Conservation (phyloP, 2,797 vertebrate species). For the Spinibarbus caldwelli region DNA sequence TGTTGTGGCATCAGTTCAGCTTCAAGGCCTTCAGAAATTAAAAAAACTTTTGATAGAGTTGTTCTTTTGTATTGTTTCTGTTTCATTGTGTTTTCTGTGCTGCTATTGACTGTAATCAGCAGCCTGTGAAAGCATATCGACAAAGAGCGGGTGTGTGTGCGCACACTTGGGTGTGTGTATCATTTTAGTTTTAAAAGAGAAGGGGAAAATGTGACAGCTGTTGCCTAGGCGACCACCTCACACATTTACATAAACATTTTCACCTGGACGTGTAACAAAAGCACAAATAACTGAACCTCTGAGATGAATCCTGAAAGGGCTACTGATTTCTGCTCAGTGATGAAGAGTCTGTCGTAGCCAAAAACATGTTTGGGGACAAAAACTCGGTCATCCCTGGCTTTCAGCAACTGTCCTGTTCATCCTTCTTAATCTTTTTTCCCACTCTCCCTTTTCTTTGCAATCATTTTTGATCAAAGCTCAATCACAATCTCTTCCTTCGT, state of each 20-base stretch:
- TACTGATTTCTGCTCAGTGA: not conserved
- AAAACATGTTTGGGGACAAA: not conserved
- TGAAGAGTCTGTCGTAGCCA: not conserved
- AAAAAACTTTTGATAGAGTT: not conserved
- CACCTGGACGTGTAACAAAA: slow-evolving; percentile 13
- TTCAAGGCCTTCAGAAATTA: not conserved
- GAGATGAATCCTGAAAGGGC: not conserved
- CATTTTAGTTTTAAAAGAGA: slow-evolving; percentile 6
- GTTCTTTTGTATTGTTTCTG: slow-evolving; percentile 2
- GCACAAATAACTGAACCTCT: slow-evolving; percentile 9
- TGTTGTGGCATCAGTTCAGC: not conserved
- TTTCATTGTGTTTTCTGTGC: not conserved
- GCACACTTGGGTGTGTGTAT: not conserved
- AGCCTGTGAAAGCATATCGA: not conserved
- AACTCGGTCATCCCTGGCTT: slow-evolving; percentile 6
- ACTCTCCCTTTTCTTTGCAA: not conserved
- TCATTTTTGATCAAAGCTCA: slow-evolving; percentile 26
- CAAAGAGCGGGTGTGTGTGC: not conserved
- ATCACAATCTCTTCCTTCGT: slow-evolving; percentile 34
- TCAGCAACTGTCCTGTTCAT: slow-evolving; percentile 4
- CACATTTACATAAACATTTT: slow-evolving; percentile 37
- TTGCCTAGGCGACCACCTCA: slow-evolving; percentile 63
- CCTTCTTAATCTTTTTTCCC: not conserved
- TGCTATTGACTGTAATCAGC: slow-evolving; percentile 11
- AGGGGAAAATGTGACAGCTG: slow-evolving; percentile 28